A percentile compares a stretch with the other conserved stretches of the same genome.
Evolutionary conservation across 2,113 vertebrate genomes (phyloP).

Genomic region (Glaucomys volans): DNA sequence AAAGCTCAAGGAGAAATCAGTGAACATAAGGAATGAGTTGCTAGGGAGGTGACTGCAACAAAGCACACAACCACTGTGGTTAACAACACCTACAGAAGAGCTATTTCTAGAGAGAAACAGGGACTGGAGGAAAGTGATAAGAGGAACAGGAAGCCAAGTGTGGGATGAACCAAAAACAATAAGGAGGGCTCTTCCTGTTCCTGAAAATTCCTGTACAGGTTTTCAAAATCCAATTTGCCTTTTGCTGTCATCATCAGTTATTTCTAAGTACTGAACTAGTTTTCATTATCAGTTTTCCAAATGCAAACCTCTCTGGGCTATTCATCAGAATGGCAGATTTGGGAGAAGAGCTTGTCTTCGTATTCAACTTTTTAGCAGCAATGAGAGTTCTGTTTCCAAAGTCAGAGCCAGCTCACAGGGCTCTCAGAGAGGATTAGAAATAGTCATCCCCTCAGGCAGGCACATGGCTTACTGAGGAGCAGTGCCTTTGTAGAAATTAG

Average conservation of each 20-base stretch:
- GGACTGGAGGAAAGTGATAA: conserved; percentile 66
- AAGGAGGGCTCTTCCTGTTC: conserved; percentile 68
- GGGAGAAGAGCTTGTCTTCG: conserved; percentile 8
- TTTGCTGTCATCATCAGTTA: conserved; percentile 47
- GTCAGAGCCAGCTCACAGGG: not conserved
- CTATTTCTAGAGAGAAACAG: conserved; percentile 75
- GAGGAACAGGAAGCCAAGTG: conserved; percentile 79
- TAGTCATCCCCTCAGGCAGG: not conserved
- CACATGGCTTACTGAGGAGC: not conserved
- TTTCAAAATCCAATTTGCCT: conserved; percentile 61
- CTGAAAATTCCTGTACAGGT: conserved; percentile 31
- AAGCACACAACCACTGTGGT: conserved; percentile 59
- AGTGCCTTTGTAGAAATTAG: not conserved
- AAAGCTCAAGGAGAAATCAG: conserved; percentile 66
- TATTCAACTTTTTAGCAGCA: not conserved
- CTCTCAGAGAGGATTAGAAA: conserved; percentile 14
- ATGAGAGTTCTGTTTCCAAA: not conserved
- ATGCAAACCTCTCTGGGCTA: conserved; percentile 55
- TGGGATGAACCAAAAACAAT: conserved; percentile 65
- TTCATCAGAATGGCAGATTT: conserved; percentile 51
- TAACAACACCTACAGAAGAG: conserved; percentile 76
- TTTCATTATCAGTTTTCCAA: conserved; percentile 65
- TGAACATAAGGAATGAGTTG: conserved; percentile 78
- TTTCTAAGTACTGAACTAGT: conserved; percentile 27
- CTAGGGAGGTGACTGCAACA: conserved; percentile 70